Percentiles rank a stretch among this genome's conserved stretches.
Conservation (phyloP, 2,797 vertebrate genomes). For the Rhinella marina region DNA sequence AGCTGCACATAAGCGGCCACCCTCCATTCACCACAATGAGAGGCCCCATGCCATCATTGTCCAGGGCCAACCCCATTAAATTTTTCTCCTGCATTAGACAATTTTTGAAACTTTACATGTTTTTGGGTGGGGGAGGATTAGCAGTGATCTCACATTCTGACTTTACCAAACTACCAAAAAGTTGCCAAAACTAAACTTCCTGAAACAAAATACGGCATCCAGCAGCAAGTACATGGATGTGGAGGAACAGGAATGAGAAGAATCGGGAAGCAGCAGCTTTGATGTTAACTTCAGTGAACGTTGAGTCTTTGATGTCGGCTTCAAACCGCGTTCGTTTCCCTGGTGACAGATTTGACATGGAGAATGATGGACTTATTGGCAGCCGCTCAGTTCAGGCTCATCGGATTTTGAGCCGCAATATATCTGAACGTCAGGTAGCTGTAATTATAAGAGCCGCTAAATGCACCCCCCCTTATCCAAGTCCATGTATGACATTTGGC, state of each 20-base stretch:
- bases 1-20: no score
- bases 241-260: not conserved
- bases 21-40: no score
- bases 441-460: not conserved
- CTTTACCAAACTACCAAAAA: not conserved
- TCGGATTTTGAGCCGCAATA: not conserved
- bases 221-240: slow-evolving; percentile 19
- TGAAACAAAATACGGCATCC: not conserved
- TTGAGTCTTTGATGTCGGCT: slow-evolving; percentile 57
- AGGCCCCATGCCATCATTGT: no score
- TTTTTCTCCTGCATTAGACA: not conserved
- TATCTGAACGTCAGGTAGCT: not conserved
- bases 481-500: not conserved
- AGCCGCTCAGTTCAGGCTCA: not conserved
- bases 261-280: slow-evolving; percentile 41
- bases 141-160: not conserved
- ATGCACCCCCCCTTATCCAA: not conserved
- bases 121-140: not conserved
- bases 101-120: not conserved
- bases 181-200: not conserved
- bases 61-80: not conserved
- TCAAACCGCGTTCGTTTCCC: slow-evolving; percentile 49
- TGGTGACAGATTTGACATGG: slow-evolving; percentile 46
- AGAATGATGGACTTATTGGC: slow-evolving; percentile 52
- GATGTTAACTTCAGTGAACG: slow-evolving; percentile 57